Conservation (phyloP, 2,797 vertebrate species). For the Danio tinwini region DNA sequence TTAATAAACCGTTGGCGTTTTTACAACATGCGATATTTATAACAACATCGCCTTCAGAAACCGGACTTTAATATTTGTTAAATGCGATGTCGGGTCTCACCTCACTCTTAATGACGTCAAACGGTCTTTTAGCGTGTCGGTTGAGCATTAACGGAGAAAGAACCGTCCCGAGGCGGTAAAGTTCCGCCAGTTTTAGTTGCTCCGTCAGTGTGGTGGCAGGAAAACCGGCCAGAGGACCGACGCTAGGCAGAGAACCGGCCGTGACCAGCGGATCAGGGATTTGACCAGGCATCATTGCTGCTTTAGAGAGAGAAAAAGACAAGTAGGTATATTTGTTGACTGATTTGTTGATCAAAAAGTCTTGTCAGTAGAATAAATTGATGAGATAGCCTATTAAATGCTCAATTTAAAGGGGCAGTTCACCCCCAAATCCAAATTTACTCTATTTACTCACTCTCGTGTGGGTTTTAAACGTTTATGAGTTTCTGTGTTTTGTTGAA, state of each 20-base stretch:
- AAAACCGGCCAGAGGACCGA: slow-evolving; percentile 88
- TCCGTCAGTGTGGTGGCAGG: slow-evolving; percentile 88
- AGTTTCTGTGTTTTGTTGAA: too few relatives aligned
- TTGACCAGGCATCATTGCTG: slow-evolving; percentile 97
- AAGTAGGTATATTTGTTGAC: background rate
- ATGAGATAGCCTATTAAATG: too few relatives aligned
- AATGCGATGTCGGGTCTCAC: slow-evolving; percentile 65
- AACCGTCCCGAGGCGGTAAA: slow-evolving; percentile 89
- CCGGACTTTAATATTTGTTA: background rate
- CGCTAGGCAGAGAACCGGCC: slow-evolving; percentile 87
- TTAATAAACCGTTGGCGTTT: background rate
- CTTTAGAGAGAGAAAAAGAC: slow-evolving; percentile 46
- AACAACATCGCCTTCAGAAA: background rate
- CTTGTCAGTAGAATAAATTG: too few relatives aligned
- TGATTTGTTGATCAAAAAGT: too few relatives aligned
- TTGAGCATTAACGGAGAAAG: slow-evolving; percentile 89
- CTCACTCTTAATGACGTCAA: slow-evolving; percentile 87
- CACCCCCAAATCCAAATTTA: too few relatives aligned
- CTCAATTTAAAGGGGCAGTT: too few relatives aligned
- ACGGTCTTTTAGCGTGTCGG: slow-evolving; percentile 87
- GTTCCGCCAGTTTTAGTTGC: slow-evolving; percentile 90
- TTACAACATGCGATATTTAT: background rate
- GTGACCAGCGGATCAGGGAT: slow-evolving; percentile 92
- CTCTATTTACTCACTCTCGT: too few relatives aligned
- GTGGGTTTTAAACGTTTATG: too few relatives aligned